Conservation (phyloP, 2,797 vertebrate genomes). For the Acrossocheilus fasciatus region DNA sequence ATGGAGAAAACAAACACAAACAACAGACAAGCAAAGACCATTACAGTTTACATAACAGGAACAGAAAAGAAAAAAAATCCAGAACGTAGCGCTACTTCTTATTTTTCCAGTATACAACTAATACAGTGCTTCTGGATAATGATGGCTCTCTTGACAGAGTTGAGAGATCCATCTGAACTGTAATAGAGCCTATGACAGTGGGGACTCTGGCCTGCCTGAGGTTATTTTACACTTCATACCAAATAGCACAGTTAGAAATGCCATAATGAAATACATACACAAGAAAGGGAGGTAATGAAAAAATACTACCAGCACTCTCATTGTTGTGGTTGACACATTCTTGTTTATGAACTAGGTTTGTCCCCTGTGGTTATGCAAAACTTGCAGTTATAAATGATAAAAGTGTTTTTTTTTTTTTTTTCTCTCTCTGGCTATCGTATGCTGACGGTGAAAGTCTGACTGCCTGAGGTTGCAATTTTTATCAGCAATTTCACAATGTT, state of each 20-base stretch:
- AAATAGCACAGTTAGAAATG: slow-evolving; percentile 5
- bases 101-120: slow-evolving; percentile 66
- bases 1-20: not conserved
- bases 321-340: slow-evolving; percentile 14
- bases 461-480: not conserved
- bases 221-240: slow-evolving; percentile 27
- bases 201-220: slow-evolving; percentile 25
- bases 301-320: not conserved
- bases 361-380: slow-evolving; percentile 25
- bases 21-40: not conserved
- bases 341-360: slow-evolving; percentile 1
- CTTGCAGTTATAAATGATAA: slow-evolving; percentile 27
- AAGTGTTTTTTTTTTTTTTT: slow-evolving; percentile 13
- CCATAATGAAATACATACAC: slow-evolving; percentile 26
- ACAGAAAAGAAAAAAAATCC: not conserved
- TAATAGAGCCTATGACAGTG: slow-evolving; percentile 59
- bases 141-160: slow-evolving; percentile 72
- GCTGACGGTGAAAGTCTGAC: slow-evolving; percentile 21
- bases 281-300: slow-evolving; percentile 18
- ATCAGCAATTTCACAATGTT: slow-evolving; percentile 25
- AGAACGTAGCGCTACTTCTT: slow-evolving; percentile 11
- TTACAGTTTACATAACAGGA: not conserved
- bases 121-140: slow-evolving; percentile 75
- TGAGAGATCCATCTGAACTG: slow-evolving; percentile 76
- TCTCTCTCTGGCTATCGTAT: slow-evolving; percentile 18